These are phyloP conservation scores for Hoplodrina blanda DNA, from an alignment of 2,888 invertebrate species.

Conservation along the genomic window DNA sequence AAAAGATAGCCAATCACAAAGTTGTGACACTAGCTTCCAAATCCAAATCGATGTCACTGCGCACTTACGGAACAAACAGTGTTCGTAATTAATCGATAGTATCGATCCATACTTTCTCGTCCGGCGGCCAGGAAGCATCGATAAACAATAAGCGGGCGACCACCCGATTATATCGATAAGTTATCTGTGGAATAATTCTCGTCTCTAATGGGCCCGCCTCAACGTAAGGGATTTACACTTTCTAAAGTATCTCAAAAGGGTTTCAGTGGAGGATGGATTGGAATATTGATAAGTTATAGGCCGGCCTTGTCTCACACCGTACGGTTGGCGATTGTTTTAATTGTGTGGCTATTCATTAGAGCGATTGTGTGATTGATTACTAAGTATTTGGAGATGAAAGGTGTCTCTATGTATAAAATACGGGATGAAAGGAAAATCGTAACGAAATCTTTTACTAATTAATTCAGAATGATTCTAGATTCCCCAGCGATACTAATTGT, in stretches of 20 bases:
- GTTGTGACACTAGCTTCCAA: constrained; percentile 56
- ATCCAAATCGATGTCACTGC: constrained; percentile 80
- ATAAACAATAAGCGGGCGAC: constrained; percentile 88
- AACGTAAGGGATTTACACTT: constrained; percentile 88
- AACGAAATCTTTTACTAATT: no score
- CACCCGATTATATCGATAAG: constrained; percentile 87
- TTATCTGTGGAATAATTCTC: constrained; percentile 84
- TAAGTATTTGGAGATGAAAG: no score
- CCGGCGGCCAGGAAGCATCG: constrained; percentile 78
- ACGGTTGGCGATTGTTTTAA: constrained; percentile 9
- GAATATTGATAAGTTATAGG: constrained; percentile 82
- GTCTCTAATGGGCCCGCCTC: constrained; percentile 86
- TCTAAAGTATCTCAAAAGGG: constrained; percentile 86
- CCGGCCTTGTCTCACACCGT: constrained; percentile 46
- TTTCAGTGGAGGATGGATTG: constrained; percentile 82
- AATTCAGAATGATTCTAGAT: no score
- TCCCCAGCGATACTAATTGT: no score
- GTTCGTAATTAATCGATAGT: constrained; percentile 85
- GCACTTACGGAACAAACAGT: constrained; percentile 83
- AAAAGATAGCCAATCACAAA: constrained; percentile 55
- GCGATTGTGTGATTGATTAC: neutral
- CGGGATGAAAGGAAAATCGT: no score
- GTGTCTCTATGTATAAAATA: no score
- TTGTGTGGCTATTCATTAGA: neutral
- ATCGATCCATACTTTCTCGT: constrained; percentile 82